Percentiles rank a stretch among this genome's conserved stretches.
These are phyloP conservation scores for Helostoma temminkii DNA, from an alignment of 2,797 vertebrate species.

Conservation along the genomic window DNA sequence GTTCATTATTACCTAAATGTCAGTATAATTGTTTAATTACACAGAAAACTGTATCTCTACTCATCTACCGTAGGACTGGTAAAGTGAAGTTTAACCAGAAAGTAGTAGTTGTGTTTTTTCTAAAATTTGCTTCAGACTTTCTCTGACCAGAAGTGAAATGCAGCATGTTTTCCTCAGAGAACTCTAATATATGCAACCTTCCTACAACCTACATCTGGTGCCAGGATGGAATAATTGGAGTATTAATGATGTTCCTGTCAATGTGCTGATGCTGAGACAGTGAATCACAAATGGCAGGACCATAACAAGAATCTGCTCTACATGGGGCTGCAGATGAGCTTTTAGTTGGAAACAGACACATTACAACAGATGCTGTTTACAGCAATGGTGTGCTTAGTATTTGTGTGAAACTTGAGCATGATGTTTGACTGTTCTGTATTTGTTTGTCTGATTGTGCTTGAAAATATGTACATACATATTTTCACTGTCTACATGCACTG, in stretches of 20 bases:
- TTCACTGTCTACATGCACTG: constrained; percentile 6
- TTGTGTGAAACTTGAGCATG: constrained; percentile 15
- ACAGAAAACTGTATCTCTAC: too few species aligned
- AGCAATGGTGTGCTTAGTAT: constrained; percentile 16
- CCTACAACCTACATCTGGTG: constrained; percentile 1
- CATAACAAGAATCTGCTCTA: constrained; percentile 38
- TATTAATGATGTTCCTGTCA: constrained; percentile 46
- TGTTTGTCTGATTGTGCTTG: constrained; percentile 22
- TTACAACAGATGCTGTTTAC: constrained; percentile 45
- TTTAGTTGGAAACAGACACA: constrained; percentile 41
- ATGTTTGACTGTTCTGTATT: constrained; percentile 7
- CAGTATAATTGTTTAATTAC: too few species aligned
- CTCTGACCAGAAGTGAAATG: not conserved
- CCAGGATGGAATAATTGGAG: constrained; percentile 26
- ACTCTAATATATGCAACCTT: constrained; percentile 1
- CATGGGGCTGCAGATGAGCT: constrained; percentile 28
- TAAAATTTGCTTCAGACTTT: not conserved
- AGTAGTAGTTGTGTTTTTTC: too few species aligned
- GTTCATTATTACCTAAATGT: too few species aligned
- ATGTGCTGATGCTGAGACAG: constrained; percentile 27
- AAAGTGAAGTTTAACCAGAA: too few species aligned
- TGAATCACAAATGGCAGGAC: constrained; percentile 48
- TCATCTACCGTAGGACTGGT: too few species aligned
- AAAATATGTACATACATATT: constrained; percentile 10
- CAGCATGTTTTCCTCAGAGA: not conserved